Base-by-base conservation (phyloP, 30 jellyfish, hydroid and myxozoan genomes). In the Aurelia sp. region DNA sequence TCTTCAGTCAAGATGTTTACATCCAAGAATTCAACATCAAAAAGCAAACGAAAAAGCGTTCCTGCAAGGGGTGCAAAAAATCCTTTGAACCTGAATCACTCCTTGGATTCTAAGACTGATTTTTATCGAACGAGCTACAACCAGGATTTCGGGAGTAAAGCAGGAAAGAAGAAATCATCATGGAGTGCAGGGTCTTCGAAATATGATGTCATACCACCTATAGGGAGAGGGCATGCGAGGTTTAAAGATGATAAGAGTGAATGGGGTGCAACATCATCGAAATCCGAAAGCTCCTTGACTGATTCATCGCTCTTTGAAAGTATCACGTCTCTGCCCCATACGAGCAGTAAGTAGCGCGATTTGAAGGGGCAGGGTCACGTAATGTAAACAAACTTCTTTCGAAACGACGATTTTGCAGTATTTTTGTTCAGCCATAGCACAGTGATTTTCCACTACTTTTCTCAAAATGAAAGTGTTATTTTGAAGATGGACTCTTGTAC, bases 31-130 rank as follows among this genome's bases (percentile, higher is more conserved):
- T 21, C 53, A 72, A 48, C 50, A 16, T 22, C 83, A 40, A 30
- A 72, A 47, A 47, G 58, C 83, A 72, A 72, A 72, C 24, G 47
- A 18, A 33, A 24, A 66, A 72, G 83, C 67, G n/a, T 19, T 17
- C 31, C 67, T n/a, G 38, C 91, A 7, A 38, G 16, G 16, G 55
- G 15, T 9, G 27, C 51, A 38, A 24, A 69, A 21, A 66, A 81
- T 55, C 35, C 62, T 2, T 53, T 63, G 24, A 55, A 6, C 33
- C 47, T 81, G 41, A 81, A 67, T 53, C 90, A 57, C 53, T 81
- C 91, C 19, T n/a, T 81, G 64, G 91, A 81, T 68, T 81, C 91
- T 17, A 55, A 20, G 81, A 81, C 58, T 63, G 81, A 81, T 13
- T 52, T 81, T 68, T 81, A 81, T 55, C 31, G 75, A 22, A 81